Evolutionary conservation across 1,140 invertebrate species (phyloP).

Genomic region (Neotoxoptera formosana): DNA sequence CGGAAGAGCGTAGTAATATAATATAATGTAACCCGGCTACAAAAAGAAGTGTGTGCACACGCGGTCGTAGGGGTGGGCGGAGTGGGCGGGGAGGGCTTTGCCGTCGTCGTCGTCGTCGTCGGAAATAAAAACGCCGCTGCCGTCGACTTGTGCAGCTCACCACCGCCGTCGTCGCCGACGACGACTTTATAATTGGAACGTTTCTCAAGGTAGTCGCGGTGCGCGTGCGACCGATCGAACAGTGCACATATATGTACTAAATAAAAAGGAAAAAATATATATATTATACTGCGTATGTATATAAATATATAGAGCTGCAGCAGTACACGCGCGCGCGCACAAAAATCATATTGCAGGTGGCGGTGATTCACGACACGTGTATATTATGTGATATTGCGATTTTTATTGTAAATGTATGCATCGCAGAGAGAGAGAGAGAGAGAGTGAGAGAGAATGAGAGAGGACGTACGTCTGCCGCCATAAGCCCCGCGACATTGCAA

Average conservation of each 20-base stretch:
- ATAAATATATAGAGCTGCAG: background rate
- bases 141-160: background rate
- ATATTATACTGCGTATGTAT: too few species aligned
- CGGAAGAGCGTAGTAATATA: too few species aligned
- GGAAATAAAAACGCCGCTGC: constrained; percentile 15
- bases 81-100: background rate
- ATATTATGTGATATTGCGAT: background rate
- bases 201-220: background rate
- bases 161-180: too few species aligned
- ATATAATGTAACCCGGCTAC: background rate
- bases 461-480: too few species aligned
- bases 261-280: too few species aligned
- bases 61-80: too few species aligned
- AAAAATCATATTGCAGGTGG: background rate
- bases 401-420: background rate
- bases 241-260: background rate
- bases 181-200: background rate
- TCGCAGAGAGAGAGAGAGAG: too few species aligned
- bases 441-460: too few species aligned
- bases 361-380: background rate
- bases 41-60: background rate
- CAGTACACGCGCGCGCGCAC: background rate
- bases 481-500: background rate
- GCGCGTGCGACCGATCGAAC: background rate
- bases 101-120: background rate